Percentiles rank a stretch among this genome's conserved stretches.
phyloP scores from a whole-genome alignment of 2,113 vertebrate genomes.

The Acanthisitta chloris region DNA sequence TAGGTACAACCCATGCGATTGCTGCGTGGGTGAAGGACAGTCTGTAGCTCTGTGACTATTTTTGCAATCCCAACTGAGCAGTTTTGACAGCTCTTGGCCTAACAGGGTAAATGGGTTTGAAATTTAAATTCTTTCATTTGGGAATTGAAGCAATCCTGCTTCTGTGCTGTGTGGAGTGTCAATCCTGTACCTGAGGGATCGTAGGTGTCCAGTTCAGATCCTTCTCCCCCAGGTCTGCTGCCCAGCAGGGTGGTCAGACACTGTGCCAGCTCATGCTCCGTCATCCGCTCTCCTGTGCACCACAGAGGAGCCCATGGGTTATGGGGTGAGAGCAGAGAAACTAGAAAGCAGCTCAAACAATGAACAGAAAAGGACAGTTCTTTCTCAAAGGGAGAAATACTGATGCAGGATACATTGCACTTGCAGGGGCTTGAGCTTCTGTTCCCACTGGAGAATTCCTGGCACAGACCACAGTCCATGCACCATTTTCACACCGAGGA shows the following conservation, averaged over 20 bases:
- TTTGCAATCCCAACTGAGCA: background rate
- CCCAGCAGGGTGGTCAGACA: constrained; percentile 80
- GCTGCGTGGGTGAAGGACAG: background rate
- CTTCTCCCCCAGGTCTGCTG: constrained; percentile 60
- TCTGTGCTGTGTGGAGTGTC: background rate
- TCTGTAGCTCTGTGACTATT: background rate
- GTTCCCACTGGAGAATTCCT: background rate
- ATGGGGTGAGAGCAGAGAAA: background rate
- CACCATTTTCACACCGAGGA: background rate
- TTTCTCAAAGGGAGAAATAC: background rate
- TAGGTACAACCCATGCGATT: background rate
- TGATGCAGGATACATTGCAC: background rate
- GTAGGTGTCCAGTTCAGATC: constrained; percentile 9
- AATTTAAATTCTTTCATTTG: background rate
- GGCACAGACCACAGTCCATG: background rate
- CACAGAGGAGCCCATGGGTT: background rate
- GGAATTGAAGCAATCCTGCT: background rate
- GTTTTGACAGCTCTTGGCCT: constrained; percentile 27
- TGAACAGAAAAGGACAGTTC: background rate
- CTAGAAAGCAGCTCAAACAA: background rate
- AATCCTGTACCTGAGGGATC: constrained; percentile 61
- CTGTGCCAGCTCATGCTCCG: constrained; percentile 81
- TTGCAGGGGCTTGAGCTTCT: background rate
- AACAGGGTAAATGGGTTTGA: constrained; percentile 4
- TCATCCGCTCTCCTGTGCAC: constrained; percentile 86